Percentiles rank a stretch among this genome's conserved stretches.
Conservation (phyloP, 2,797 vertebrate genomes). For the Limnodromus scolopaceus region DNA sequence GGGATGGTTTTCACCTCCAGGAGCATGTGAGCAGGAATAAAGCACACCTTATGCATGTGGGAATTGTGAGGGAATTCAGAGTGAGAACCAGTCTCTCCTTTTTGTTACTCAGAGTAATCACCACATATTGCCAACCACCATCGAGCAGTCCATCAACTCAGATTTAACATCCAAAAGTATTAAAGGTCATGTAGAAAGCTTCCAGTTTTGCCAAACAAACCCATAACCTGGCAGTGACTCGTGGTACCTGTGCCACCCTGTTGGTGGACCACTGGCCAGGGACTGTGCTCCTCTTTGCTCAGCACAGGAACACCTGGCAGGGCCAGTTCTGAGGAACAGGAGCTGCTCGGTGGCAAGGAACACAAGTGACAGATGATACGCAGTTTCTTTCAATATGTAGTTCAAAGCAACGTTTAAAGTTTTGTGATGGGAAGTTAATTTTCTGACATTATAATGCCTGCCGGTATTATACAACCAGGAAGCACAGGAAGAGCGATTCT, state of each 20-base stretch:
- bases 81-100: fast-evolving
- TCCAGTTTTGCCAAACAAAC: not conserved
- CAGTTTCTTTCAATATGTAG: not conserved
- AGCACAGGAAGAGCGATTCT: not conserved
- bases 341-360: not conserved
- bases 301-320: not conserved
- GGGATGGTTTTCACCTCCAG: not conserved
- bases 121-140: not conserved
- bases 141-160: not conserved
- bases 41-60: fast-evolving
- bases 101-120: not conserved
- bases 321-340: not conserved
- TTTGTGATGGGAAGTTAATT: not conserved
- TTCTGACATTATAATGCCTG: not conserved
- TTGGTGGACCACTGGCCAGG: not conserved
- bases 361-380: not conserved
- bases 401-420: not conserved
- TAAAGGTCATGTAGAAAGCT: not conserved
- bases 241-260: fast-evolving
- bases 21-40: not conserved
- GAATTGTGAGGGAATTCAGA: not conserved
- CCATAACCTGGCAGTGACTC: fast-evolving
- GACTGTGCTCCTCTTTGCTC: not conserved
- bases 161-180: not conserved
- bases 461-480: not conserved